These are phyloP conservation scores for Mormyrus proboscirostris DNA, from an alignment of 2,797 vertebrate genomes.

Conservation along the genomic window DNA sequence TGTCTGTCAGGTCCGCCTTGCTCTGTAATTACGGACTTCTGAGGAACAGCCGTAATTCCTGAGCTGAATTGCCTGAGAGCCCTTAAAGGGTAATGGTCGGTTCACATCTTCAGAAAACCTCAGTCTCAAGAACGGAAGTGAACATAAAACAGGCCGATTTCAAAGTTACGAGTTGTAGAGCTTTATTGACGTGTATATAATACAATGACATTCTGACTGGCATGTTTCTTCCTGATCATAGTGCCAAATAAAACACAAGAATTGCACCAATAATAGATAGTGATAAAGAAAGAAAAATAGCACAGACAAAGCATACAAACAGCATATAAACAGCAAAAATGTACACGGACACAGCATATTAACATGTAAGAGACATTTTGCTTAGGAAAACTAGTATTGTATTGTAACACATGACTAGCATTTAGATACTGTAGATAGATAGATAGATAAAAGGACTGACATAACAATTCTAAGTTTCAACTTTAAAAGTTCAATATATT, in stretches of 20 bases:
- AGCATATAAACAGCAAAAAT: neutral
- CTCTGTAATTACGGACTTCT: constrained; percentile 61
- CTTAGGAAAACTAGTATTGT: neutral
- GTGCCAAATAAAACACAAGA: neutral
- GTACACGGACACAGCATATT: neutral
- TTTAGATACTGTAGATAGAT: neutral
- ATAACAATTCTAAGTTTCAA: neutral
- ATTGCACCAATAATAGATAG: neutral
- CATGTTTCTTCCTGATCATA: neutral
- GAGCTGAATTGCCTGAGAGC: neutral
- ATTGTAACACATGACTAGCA: neutral
- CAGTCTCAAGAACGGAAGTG: neutral
- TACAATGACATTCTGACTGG: neutral
- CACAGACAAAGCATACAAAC: neutral
- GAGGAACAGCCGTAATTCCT: constrained; percentile 8
- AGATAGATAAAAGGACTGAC: neutral
- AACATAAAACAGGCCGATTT: neutral
- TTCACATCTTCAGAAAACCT: neutral
- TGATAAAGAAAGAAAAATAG: neutral
- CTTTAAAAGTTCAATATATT: neutral
- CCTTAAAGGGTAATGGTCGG: neutral
- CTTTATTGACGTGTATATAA: neutral
- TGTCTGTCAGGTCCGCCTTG: constrained; percentile 59
- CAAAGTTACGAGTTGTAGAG: neutral
- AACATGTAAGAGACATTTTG: neutral